Evolutionary conservation across 2,888 invertebrate species (phyloP), one percentile per base, ranked within the genome.

Genomic region (Alloplasta piceator): DNA sequence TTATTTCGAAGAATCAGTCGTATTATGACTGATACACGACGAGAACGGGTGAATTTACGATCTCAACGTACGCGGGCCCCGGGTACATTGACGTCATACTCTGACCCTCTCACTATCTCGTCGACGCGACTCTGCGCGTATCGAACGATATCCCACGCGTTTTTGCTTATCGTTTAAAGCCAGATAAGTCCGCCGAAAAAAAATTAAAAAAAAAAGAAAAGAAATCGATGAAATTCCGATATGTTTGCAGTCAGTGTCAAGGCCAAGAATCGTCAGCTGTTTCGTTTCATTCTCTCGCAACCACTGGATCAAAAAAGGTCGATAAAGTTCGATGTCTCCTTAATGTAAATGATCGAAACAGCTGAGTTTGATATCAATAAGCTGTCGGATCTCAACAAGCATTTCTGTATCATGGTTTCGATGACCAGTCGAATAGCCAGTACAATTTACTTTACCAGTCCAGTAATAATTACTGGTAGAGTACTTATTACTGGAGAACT

Each of bases 31-130:
- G 43, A 12, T 48, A 46, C 41, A 38, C 38, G 26, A 74, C 68
- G 60, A 66, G 48, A 52, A 55, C 70, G 56, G 66, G 70, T 67
- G 26, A 46, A 80, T 80, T 80, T 80, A 80, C 80, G 80, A 76
- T 67, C 55, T 39, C 61, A 55, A 72, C 76, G 68, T 80, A 72
- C 67, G 56, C 80, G 67, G 56, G 61, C 52, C 26, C 26, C 26
- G n/a, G 26, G 63, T 63, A 61, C 72, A 63, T 76, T 72, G 76
- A 76, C 80, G 76, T 80, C 67, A 80, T 72, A 55, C 56, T 67
- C 66, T 36, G n/a, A 9, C 39, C 7, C 41, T 41, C 41, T 61
- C 61, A 9, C 50, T 60, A 26, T 26, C 52, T 46, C 61, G 6
- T 68, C 48, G 67, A 48, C 14, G 68, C 64, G 52, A 41, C 63